Evolutionary conservation across 2,888 invertebrate genomes (phyloP).

Genomic region (Rhamphomyia laevipes): DNA sequence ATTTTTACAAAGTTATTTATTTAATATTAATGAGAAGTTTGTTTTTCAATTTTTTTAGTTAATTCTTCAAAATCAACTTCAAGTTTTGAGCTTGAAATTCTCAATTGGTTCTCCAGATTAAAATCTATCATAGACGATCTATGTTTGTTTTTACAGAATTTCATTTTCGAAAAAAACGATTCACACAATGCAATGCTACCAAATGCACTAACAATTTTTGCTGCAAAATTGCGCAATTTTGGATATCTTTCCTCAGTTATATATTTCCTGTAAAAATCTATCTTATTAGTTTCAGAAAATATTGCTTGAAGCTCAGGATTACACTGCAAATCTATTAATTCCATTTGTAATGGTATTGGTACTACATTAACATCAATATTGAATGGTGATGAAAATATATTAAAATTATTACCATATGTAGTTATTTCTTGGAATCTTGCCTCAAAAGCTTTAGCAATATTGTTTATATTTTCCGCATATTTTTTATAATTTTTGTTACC

Average conservation of each 20-base stretch:
- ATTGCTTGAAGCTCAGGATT: neutral
- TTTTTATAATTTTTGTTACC: neutral
- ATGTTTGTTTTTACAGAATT: neutral
- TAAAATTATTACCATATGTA: neutral
- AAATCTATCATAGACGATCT: too few species aligned
- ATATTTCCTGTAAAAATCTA: neutral
- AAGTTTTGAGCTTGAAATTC: neutral
- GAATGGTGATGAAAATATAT: neutral
- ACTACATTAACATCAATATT: neutral
- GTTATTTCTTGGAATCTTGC: neutral
- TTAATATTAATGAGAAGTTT: neutral
- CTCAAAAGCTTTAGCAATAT: neutral
- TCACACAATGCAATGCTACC: neutral
- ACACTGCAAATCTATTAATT: neutral
- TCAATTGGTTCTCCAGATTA: neutral
- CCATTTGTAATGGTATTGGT: neutral
- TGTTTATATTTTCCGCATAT: neutral
- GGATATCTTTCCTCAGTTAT: neutral
- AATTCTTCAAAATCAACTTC: neutral
- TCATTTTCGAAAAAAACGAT: neutral
- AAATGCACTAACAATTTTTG: neutral
- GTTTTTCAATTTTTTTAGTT: neutral
- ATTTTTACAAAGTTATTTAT: too few species aligned
- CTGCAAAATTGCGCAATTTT: constrained; percentile 3
- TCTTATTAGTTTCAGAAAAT: neutral